Evolutionary conservation across 2,797 vertebrate species (phyloP), one percentile per base, ranked within the genome.

Genomic region (Atherinosoma microstoma): DNA sequence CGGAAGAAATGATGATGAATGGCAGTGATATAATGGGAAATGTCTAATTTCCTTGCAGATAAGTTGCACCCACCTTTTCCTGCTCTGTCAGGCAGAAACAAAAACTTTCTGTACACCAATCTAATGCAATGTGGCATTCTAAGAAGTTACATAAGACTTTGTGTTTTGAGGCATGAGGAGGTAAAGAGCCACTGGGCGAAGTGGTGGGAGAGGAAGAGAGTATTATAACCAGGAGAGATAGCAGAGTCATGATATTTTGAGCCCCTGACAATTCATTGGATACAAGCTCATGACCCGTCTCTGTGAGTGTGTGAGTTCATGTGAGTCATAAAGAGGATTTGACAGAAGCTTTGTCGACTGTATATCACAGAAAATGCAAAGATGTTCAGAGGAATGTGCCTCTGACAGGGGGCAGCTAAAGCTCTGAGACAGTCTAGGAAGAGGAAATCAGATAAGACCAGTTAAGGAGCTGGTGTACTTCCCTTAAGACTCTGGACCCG

Each of bases 401-500:
- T 76, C 53, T 74, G 80, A 78, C 29, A 49, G 72, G 72, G n/a
- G 1, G 59, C 57, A 53, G 70, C 67, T 61, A 24, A 64, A 73
- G 67, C 62, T 79, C 40, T 73, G 64, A 83, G 59, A 76, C 61
- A 66, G 79, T 84, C 59, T 11, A 64, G 82, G 82, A 87, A 90
- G 75, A 88, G 92, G 89, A 95, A 94, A 90, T 92, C 80, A 89
- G 91, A 93, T 91, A 89, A 70, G 69, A 58, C 61, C 58, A 75
- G 75, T 83, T 66, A 80, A 84, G 69, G 75, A 89, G 74, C 85
- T 83, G 78, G 79, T 90, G 83, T 35, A 92, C 91, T 92, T 92
- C 91, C 90, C 90, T 75, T 80, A 56, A 38, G 74, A 63, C 57
- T 70, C 76, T 82, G 80, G 77, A 84, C 71, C 57, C 36, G 59